Percentiles rank a stretch among this genome's conserved stretches.
phyloP scores from a whole-genome alignment of 2,888 invertebrate species.

The Drosophila fulvimacula region DNA sequence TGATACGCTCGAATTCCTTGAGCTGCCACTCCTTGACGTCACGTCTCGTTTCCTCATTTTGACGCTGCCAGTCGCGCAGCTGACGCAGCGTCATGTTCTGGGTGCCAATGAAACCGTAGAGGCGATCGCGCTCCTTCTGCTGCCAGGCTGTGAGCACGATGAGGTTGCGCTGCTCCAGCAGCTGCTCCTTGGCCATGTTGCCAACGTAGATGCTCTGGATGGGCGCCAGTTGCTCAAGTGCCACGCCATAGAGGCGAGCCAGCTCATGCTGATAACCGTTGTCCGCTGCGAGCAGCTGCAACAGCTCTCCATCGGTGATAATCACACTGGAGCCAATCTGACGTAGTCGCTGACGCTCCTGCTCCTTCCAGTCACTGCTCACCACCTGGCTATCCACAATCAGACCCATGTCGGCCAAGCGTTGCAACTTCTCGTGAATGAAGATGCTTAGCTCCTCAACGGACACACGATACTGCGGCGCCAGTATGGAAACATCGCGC shows the following conservation, averaged over 20 bases:
- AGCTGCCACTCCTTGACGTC: constrained; percentile 80
- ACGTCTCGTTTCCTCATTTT: constrained; percentile 65
- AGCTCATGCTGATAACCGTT: constrained; percentile 71
- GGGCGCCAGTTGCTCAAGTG: constrained; percentile 65
- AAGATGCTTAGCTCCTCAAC: constrained; percentile 77
- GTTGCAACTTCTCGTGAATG: constrained; percentile 75
- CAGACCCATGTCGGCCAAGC: constrained; percentile 74
- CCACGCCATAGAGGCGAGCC: constrained; percentile 69
- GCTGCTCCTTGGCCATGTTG: constrained; percentile 67
- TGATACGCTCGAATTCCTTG: constrained; percentile 77
- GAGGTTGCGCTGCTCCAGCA: constrained; percentile 72
- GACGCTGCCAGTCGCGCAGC: constrained; percentile 78
- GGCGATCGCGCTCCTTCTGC: constrained; percentile 80
- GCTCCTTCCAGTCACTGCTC: constrained; percentile 67
- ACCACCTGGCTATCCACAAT: constrained; percentile 31
- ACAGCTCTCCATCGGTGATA: constrained; percentile 78
- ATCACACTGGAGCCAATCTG: constrained; percentile 73
- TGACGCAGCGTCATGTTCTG: constrained; percentile 76
- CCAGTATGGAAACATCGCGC: constrained; percentile 47
- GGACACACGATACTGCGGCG: constrained; percentile 69
- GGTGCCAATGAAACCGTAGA: constrained; percentile 80
- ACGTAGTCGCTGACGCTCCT: constrained; percentile 77
- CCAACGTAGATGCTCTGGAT: constrained; percentile 71
- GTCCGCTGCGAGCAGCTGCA: constrained; percentile 76
- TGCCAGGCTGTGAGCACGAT: constrained; percentile 78